Base-by-base conservation (phyloP, 1,140 invertebrate genomes). In the Bacillus rossius region DNA sequence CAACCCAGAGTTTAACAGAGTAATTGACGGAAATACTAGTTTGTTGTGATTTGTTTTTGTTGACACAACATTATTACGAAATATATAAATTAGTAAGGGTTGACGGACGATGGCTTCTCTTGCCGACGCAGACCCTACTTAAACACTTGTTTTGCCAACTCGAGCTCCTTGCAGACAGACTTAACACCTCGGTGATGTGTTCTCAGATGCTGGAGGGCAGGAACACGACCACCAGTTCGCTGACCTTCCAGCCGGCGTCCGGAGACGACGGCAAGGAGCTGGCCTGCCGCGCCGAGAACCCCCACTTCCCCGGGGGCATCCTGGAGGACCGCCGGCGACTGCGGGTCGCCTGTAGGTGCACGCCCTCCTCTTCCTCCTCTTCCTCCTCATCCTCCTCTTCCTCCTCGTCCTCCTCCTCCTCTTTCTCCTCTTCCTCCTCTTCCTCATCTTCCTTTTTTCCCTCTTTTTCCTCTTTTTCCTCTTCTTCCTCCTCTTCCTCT, bases 251-350 rank as follows among this genome's bases (percentile, higher is more conserved):
- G 10, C 72, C 75, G 2, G 68, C 61, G 2, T 64, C 67, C 38
- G 73, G 70, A 14, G 77, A 79, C 57, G 73, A 74, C 37, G 74
- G 73, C 2, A 73, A 75, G 42, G 60, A 71, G 26, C 65, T 77
- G 13, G 73, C 73, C 8, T 78, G 76, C 52, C 64, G 73, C 13
- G 74, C 73, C 8, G 74, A 78, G 51, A 78, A 78, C 61, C 64
- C 66, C 0, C 59, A 57, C 19, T 68, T 78, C 41, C 68, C 64
- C 16, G 65, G 64, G 17, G 73, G 73, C 52, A 65, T 70, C 40
- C 65, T 75, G 20, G 73, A 75, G 45, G 74, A 76, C 56, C 67
- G 69, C 10, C 68, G 65, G 64, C 67, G 67, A 7, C 67, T 78
- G 14, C 69, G 77, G 56, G 70, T 78, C 23, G 70, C 73, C 22